A percentile compares a stretch with the other conserved stretches of the same genome.
Conservation (phyloP, 2,888 invertebrate species). For the Bimastos eiseni region DNA sequence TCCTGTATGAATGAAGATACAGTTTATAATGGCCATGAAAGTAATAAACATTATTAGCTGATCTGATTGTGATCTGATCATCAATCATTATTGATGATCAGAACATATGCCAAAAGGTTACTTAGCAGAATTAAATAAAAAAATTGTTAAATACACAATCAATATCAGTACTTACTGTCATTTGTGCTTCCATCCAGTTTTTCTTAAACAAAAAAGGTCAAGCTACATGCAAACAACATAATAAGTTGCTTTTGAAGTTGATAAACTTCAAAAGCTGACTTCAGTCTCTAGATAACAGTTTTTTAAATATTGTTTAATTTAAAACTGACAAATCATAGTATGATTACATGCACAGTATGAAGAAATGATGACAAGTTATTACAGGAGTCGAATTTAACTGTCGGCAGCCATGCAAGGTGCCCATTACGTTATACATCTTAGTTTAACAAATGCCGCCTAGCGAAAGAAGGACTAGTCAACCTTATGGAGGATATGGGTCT, state of each 20-base stretch:
- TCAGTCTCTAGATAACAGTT: not conserved
- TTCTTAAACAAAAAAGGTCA: not conserved
- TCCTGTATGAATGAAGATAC: not conserved
- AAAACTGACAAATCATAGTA: too few species aligned
- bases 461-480: too few species aligned
- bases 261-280: not conserved
- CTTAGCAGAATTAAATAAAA: not conserved
- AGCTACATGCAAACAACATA: conserved; percentile 47
- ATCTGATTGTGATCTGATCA: not conserved
- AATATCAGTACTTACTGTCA: not conserved
- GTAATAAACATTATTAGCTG: not conserved
- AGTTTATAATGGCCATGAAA: not conserved
- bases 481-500: too few species aligned
- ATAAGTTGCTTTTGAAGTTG: too few species aligned
- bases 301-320: too few species aligned
- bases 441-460: too few species aligned
- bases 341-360: too few species aligned
- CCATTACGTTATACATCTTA: too few species aligned
- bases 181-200: not conserved
- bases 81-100: too few species aligned
- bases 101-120: not conserved
- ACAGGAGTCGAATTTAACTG: too few species aligned
- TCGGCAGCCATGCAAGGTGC: too few species aligned
- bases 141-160: not conserved
- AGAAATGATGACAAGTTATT: too few species aligned